A percentile compares a stretch with the other conserved stretches of the same genome.
Evolutionary conservation across 2,113 vertebrate genomes (phyloP).

Genomic region (Neogale vison): DNA sequence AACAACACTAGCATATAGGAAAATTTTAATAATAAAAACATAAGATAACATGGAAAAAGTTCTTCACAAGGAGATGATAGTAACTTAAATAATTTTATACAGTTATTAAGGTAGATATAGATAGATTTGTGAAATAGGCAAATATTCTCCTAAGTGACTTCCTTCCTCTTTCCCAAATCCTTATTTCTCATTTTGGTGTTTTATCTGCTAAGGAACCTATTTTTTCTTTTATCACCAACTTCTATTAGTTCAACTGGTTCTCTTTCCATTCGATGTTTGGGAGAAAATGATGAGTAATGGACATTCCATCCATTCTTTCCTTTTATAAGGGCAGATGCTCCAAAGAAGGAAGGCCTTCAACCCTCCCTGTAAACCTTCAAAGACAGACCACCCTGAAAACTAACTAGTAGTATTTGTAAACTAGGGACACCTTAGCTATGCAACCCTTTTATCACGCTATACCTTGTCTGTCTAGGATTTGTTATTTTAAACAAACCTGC

Average conservation of each 20-base stretch:
- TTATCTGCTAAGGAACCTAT: not conserved
- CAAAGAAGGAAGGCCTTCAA: not conserved
- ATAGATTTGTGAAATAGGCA: not conserved
- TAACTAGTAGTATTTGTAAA: not conserved
- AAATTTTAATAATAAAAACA: not conserved
- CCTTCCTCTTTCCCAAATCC: not conserved
- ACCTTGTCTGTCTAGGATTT: not conserved
- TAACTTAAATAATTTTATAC: not conserved
- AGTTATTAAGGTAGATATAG: not conserved
- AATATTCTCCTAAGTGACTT: not conserved
- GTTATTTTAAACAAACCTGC: not conserved
- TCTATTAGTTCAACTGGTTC: not conserved
- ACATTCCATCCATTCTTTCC: not conserved
- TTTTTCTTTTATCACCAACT: not conserved
- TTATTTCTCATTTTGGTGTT: not conserved
- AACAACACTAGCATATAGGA: not conserved
- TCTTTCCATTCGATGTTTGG: not conserved
- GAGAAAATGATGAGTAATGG: not conserved
- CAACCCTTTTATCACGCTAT: not conserved
- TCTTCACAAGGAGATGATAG: not conserved
- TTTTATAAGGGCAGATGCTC: not conserved
- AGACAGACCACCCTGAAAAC: not conserved
- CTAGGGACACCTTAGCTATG: not conserved
- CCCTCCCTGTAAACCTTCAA: not conserved
- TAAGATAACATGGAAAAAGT: not conserved